phyloP scores from a whole-genome alignment of 2,888 invertebrate species.

The Meghimatium bilineatum region DNA sequence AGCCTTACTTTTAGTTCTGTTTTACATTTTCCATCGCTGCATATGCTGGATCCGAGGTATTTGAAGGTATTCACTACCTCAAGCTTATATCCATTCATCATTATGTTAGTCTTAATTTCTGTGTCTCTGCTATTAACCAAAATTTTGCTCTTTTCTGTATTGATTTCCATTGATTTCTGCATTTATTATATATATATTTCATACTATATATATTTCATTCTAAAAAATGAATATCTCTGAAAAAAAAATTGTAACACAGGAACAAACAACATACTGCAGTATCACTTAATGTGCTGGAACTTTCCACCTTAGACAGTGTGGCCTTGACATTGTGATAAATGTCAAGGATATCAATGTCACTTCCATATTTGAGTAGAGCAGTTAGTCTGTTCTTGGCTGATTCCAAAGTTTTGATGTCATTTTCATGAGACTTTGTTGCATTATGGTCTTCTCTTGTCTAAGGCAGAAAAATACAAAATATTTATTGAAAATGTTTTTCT shows the following conservation, averaged over 20 bases:
- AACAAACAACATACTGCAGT: background rate
- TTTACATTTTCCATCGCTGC: no score
- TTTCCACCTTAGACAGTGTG: slow-evolving; percentile 51
- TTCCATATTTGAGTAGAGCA: slow-evolving; percentile 64
- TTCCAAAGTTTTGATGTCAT: slow-evolving; percentile 57
- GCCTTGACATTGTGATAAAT: slow-evolving; percentile 50
- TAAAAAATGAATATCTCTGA: no score
- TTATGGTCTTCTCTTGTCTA: slow-evolving; percentile 54
- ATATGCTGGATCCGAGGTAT: no score
- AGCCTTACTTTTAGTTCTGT: no score
- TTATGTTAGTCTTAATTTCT: no score
- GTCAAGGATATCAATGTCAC: slow-evolving; percentile 65
- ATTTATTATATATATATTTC: background rate
- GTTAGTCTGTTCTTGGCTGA: slow-evolving; percentile 63
- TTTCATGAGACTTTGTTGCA: slow-evolving; percentile 49
- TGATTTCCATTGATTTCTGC: background rate
- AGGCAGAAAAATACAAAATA: background rate
- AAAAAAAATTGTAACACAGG: background rate
- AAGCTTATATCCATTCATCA: no score
- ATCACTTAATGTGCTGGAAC: background rate
- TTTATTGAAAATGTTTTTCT: background rate
- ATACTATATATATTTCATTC: no score
- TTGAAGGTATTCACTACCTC: no score
- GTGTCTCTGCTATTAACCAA: no score
- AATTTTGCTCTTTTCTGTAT: no score